These are phyloP conservation scores for Chymomyza costata DNA, from an alignment of 1,140 invertebrate species.

Conservation along the genomic window DNA sequence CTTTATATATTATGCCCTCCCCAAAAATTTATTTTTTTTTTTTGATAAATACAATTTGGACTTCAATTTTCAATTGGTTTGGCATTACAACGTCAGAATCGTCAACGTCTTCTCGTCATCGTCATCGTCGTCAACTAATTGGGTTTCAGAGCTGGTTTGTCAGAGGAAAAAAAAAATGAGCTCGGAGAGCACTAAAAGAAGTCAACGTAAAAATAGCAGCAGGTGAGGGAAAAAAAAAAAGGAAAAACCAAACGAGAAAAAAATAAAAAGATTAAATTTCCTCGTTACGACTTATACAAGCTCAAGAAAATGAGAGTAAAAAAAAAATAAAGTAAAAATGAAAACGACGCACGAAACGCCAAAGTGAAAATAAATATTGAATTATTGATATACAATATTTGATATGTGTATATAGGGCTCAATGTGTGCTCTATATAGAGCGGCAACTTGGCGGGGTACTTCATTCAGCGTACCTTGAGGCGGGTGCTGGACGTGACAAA, in stretches of 20 bases:
- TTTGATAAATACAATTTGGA: constrained; percentile 57
- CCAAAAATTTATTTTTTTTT: constrained; percentile 27
- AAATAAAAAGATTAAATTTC: constrained; percentile 66
- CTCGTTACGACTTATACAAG: constrained; percentile 56
- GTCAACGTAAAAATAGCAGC: constrained; percentile 28
- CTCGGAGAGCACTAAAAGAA: constrained; percentile 16
- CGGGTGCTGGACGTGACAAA: too few relatives aligned
- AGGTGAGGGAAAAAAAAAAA: constrained; percentile 32
- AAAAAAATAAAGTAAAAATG: too few relatives aligned
- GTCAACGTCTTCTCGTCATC: too few relatives aligned
- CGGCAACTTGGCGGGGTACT: too few relatives aligned
- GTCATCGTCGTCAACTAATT: constrained; percentile 57
- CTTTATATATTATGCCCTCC: too few relatives aligned
- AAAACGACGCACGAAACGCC: not conserved
- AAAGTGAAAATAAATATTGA: constrained; percentile 69
- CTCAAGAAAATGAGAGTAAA: too few relatives aligned
- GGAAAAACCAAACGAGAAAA: constrained; percentile 17
- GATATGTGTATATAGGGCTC: constrained; percentile 14
- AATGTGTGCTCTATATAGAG: too few relatives aligned
- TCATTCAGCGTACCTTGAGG: too few relatives aligned
- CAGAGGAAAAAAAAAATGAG: constrained; percentile 28
- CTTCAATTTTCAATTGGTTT: constrained; percentile 48
- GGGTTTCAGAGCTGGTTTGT: constrained; percentile 49
- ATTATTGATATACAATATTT: constrained; percentile 70
- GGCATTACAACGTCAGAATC: too few relatives aligned